These are phyloP conservation scores for Chromis chromis DNA, from an alignment of 2,797 vertebrate genomes.

Conservation along the genomic window DNA sequence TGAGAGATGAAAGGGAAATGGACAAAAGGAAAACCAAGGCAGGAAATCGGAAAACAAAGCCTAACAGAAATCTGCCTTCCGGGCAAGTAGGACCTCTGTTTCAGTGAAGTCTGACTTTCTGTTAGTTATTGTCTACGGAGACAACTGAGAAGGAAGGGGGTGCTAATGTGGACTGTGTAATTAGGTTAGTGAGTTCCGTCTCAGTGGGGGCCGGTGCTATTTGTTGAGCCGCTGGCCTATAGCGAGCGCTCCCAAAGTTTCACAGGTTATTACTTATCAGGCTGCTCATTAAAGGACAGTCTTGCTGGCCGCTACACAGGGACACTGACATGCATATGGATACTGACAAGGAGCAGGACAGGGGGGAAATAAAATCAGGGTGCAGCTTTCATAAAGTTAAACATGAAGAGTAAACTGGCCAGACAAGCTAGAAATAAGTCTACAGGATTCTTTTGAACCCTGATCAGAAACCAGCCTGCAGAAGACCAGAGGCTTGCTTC, in stretches of 20 bases:
- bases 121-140: constrained; percentile 49
- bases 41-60: constrained; percentile 49
- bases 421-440: neutral
- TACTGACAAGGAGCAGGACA: constrained; percentile 27
- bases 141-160: neutral
- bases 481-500: neutral
- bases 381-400: constrained; percentile 16
- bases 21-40: constrained; percentile 28
- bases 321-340: constrained; percentile 36
- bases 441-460: neutral
- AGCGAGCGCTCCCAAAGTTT: constrained; percentile 68
- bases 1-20: constrained; percentile 40
- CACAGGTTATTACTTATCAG: constrained; percentile 72
- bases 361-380: constrained; percentile 25
- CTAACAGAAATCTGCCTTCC: constrained; percentile 40
- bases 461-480: neutral
- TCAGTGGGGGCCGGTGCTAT: constrained; percentile 56
- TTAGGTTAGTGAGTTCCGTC: constrained; percentile 67
- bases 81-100: constrained; percentile 26
- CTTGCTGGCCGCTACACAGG: constrained; percentile 24
- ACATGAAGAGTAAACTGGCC: constrained; percentile 34
- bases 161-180: constrained; percentile 61
- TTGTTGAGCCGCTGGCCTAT: constrained; percentile 69
- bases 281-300: constrained; percentile 63
- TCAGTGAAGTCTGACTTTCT: constrained; percentile 31